Percentiles rank a stretch among this genome's conserved stretches.
These are phyloP conservation scores for Linnaemya vulpina DNA, from an alignment of 2,888 invertebrate species.

Conservation along the genomic window DNA sequence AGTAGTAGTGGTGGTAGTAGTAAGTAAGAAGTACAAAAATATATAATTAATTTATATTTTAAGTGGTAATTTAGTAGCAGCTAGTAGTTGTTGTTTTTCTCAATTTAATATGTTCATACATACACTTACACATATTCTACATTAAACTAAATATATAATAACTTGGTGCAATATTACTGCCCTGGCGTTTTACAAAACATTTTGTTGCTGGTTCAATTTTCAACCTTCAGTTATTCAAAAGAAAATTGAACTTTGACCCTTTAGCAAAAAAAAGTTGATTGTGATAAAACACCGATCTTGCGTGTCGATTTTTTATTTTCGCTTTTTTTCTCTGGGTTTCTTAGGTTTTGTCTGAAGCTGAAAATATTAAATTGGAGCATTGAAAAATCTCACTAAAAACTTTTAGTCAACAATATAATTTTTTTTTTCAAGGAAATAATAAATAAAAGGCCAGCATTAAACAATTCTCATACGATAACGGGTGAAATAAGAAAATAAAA, in stretches of 20 bases:
- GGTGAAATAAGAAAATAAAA: constrained; percentile 1
- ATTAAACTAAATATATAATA: constrained; percentile 74
- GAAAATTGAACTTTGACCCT: constrained; percentile 37
- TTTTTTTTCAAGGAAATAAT: background rate
- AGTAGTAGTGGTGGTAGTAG: constrained; percentile 26
- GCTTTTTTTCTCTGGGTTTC: constrained; percentile 65
- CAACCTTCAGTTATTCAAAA: constrained; percentile 31
- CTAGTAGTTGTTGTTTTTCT: constrained; percentile 41
- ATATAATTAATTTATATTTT: constrained; percentile 45
- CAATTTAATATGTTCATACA: constrained; percentile 67
- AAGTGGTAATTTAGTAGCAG: constrained; percentile 69
- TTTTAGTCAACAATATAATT: background rate
- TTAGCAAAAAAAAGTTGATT: constrained; percentile 79
- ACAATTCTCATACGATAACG: background rate
- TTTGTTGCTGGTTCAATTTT: constrained; percentile 78
- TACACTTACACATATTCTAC: constrained; percentile 73
- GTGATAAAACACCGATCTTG: constrained; percentile 78
- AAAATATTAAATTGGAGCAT: constrained; percentile 62
- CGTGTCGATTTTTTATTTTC: constrained; percentile 80
- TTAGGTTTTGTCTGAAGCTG: constrained; percentile 47
- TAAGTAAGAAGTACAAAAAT: constrained; percentile 46
- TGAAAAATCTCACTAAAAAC: constrained; percentile 8
- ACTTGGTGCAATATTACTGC: constrained; percentile 82
- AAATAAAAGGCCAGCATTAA: background rate
- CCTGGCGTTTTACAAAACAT: constrained; percentile 80